Conservation (phyloP, 2,888 invertebrate genomes). For the Tiliacea citrago region DNA sequence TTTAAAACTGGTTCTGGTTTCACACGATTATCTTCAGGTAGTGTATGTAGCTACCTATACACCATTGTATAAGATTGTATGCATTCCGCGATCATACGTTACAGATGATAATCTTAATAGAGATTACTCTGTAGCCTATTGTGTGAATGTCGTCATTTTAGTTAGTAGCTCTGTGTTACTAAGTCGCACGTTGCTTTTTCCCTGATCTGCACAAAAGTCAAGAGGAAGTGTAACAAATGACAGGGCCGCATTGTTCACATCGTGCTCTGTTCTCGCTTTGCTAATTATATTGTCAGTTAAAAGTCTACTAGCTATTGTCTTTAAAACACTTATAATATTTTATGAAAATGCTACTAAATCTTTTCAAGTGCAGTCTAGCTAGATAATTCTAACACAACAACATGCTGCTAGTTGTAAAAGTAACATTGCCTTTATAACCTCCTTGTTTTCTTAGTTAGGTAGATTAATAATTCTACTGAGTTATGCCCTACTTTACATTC, state of each 20-base stretch:
- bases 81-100: constrained; percentile 37
- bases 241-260: constrained; percentile 37
- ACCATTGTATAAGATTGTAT: constrained; percentile 13
- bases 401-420: neutral
- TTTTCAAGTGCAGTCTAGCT: neutral
- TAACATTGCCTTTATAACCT: neutral
- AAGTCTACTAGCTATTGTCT: constrained; percentile 3
- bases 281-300: constrained; percentile 27
- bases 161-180: constrained; percentile 32
- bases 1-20: constrained; percentile 31
- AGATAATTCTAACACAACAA: neutral
- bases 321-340: constrained; percentile 2
- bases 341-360: neutral
- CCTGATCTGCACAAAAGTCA: constrained; percentile 30
- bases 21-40: constrained; percentile 15
- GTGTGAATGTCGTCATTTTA: constrained; percentile 54
- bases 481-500: neutral
- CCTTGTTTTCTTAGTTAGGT: neutral
- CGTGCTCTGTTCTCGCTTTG: constrained; percentile 17
- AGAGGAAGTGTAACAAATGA: constrained; percentile 21
- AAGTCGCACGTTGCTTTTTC: constrained; percentile 26
- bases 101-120: constrained; percentile 42
- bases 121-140: constrained; percentile 46
- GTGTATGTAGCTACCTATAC: neutral
- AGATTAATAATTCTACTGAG: neutral